A percentile compares a stretch with the other conserved stretches of the same genome.
phyloP scores from a whole-genome alignment of 2,888 invertebrate species.

The Eupsilia transversa region DNA sequence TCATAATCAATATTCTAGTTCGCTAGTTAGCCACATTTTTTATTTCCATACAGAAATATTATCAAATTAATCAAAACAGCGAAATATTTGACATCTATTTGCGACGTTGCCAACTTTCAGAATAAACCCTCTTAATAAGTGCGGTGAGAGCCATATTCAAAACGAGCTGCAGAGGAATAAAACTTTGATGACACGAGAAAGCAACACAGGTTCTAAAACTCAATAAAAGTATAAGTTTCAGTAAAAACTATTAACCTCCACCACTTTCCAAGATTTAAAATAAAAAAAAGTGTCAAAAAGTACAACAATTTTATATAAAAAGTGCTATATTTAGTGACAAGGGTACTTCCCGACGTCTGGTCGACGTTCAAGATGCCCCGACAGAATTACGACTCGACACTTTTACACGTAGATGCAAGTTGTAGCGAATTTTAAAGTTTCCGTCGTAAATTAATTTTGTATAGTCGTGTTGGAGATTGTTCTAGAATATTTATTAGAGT shows the following conservation, averaged over 20 bases:
- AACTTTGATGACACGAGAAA: neutral
- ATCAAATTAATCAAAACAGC: too few species aligned
- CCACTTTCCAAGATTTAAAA: slow-evolving; percentile 15
- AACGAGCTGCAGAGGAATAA: neutral
- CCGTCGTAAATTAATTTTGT: slow-evolving; percentile 47
- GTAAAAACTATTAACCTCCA: neutral
- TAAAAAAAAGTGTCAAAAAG: slow-evolving; percentile 21
- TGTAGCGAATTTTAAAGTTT: slow-evolving; percentile 47
- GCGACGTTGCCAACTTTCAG: too few species aligned
- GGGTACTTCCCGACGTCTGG: slow-evolving; percentile 53
- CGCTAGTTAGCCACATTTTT: too few species aligned
- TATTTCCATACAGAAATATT: too few species aligned
- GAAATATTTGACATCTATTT: too few species aligned
- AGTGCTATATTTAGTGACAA: slow-evolving; percentile 46
- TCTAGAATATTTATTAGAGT: slow-evolving; percentile 35
- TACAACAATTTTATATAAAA: slow-evolving; percentile 32
- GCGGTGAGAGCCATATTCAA: neutral
- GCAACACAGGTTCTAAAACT: neutral
- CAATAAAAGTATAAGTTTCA: neutral
- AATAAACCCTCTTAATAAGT: too few species aligned
- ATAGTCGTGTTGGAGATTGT: slow-evolving; percentile 7
- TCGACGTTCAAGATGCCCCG: slow-evolving; percentile 56
- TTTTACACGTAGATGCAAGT: slow-evolving; percentile 30
- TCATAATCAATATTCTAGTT: too few species aligned
- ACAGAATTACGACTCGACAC: slow-evolving; percentile 54